These are phyloP conservation scores for Parnassius orleans DNA, from an alignment of 2,888 invertebrate genomes.

Conservation along the genomic window DNA sequence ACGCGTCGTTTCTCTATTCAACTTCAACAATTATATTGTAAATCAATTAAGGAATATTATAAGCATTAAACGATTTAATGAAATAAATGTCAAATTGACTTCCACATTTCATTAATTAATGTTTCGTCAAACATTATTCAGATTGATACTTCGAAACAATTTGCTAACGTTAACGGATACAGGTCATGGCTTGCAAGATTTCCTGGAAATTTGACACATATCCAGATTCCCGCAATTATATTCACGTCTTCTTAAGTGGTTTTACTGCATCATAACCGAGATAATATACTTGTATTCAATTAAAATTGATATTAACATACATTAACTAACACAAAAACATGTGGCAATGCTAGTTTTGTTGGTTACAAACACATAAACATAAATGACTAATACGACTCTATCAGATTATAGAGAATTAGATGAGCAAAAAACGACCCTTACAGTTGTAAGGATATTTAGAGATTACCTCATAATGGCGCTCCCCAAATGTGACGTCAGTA, in stretches of 20 bases:
- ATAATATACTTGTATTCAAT: conserved; percentile 10
- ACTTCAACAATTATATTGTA: conserved; percentile 20
- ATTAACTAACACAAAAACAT: conserved; percentile 15
- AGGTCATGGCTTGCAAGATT: conserved; percentile 15
- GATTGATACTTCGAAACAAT: conserved; percentile 1
- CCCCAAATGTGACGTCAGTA: conserved; percentile 51
- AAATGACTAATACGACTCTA: conserved; percentile 20
- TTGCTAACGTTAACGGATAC: conserved; percentile 5
- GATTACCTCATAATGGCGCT: conserved; percentile 63
- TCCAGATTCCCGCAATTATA: conserved; percentile 3
- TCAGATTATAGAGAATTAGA: conserved; percentile 18
- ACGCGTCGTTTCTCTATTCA: conserved; percentile 17
- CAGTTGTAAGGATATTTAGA: conserved; percentile 44
- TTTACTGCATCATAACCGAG: neutral
- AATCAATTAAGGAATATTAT: conserved; percentile 14
- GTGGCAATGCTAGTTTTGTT: conserved; percentile 2
- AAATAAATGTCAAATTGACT: conserved; percentile 16
- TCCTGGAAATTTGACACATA: conserved; percentile 20
- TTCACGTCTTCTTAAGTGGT: conserved; percentile 10
- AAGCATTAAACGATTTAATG: conserved; percentile 9
- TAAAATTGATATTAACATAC: conserved; percentile 21
- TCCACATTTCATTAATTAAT: conserved; percentile 14
- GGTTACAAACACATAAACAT: conserved; percentile 9
- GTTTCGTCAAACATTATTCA: conserved; percentile 3
- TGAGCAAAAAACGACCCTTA: conserved; percentile 33